Evolutionary conservation across 1,140 invertebrate genomes (phyloP), one percentile per base, ranked within the genome.

Genomic region (Anoplolepis gracilipes): DNA sequence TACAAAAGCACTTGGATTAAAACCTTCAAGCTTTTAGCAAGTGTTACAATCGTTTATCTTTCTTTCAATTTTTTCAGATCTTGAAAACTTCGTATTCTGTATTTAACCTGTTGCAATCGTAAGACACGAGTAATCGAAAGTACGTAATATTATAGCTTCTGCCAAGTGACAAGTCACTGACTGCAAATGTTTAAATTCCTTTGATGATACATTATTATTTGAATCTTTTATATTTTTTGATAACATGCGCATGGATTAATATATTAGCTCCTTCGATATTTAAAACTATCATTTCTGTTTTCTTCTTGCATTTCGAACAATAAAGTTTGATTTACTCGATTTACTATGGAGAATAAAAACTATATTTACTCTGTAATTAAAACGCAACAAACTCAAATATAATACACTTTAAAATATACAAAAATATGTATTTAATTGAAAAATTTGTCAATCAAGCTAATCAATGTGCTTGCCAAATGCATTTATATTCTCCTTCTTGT

Each of bases 1-100:
- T 10, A 22, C n/a, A 0, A 57, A 57, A 22, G 22, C 53, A 11
- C n/a, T n/a, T 4, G 8, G 19, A 22, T 57, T n/a, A 57, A 4
- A 49, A 49, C 19, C 4, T 16, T 49, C 13, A 19, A 57, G 10
- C n/a, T 22, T 39, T 33, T 46, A 39, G 2, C 46, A 75, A 28
- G 16, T 75, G 22, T 19, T 16, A 11, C 5, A 39, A 5, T 13
- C 8, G 28, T 62, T 46, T 55, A 28, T 30, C 2, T 55, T 10
- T n/a, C 1, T n/a, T 2, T 65, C 22, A 39, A n/a, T 42, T 22
- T 1, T 82, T 85, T 55, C 62, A 88, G 87, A 70, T 88, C 1
- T 33, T 88, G 19, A 88, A 86, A 84, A 69, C 81, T 13, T 84
- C 87, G 4, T 88, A 86, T 11, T 84, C 87, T 16, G 30, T 65